Conservation (phyloP, 37 sponge, comb jelly and placozoan genomes). For the Mnemiopsis leidyi region DNA sequence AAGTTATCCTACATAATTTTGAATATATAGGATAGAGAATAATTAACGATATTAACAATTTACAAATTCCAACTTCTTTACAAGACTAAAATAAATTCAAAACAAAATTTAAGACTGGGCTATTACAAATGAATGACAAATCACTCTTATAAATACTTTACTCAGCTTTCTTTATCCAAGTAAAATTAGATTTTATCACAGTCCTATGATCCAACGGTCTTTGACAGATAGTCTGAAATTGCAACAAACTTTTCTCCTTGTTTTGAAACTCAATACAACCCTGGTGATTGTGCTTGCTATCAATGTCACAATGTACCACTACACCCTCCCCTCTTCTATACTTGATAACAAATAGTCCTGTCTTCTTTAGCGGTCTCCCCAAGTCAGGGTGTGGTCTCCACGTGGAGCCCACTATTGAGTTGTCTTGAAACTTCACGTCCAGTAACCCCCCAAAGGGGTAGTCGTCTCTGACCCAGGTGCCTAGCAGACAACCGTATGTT, state of each 20-base stretch:
- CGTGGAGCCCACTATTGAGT: neutral
- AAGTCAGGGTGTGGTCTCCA: conserved; percentile 60
- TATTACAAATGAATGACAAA: no score
- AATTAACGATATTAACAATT: no score
- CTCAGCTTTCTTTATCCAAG: neutral
- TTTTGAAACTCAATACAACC: neutral
- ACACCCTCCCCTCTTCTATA: neutral
- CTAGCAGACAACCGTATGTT: neutral
- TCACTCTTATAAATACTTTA: no score
- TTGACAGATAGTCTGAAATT: conserved; percentile 18
- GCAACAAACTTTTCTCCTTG: neutral
- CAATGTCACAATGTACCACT: neutral
- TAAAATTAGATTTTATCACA: neutral
- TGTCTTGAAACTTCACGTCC: conserved; percentile 4
- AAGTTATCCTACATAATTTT: no score
- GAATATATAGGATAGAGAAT: no score
- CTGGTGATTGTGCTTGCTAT: neutral
- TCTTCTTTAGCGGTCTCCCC: conserved; percentile 34
- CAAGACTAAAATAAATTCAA: no score
- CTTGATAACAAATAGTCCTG: conserved; percentile 27
- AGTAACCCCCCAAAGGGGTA: conserved; percentile 60
- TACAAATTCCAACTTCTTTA: no score
- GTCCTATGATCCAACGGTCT: neutral
- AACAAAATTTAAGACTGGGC: no score
- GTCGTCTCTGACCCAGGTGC: conserved; percentile 30